These are phyloP conservation scores for Ceratosolen solmsi DNA, from an alignment of 1,140 invertebrate genomes.

Conservation along the genomic window DNA sequence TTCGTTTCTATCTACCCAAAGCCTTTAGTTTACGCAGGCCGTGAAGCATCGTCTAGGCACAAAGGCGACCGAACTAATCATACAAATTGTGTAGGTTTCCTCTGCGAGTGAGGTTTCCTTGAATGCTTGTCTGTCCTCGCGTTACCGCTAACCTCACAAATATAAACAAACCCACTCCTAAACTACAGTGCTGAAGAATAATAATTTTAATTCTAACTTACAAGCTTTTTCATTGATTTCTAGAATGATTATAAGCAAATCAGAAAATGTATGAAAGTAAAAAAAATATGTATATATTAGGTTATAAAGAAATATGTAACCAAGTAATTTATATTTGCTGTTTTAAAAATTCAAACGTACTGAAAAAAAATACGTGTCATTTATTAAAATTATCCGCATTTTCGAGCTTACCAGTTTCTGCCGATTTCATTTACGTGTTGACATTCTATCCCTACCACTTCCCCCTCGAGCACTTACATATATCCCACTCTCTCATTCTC, in stretches of 20 bases:
- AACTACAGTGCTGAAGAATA: conserved; percentile 56
- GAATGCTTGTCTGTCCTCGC: background rate
- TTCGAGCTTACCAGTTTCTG: no score
- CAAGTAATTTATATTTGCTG: background rate
- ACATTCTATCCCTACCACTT: no score
- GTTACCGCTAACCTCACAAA: conserved; percentile 28
- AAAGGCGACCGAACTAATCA: conserved; percentile 49
- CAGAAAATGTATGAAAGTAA: no score
- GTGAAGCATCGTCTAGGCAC: background rate
- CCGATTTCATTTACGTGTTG: no score
- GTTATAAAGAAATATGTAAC: no score
- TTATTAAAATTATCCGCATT: no score
- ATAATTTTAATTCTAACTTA: no score
- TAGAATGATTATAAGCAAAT: no score
- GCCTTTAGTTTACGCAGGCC: background rate
- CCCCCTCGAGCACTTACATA: no score
- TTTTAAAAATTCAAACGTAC: conserved; percentile 42
- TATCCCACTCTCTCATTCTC: conserved; percentile 30
- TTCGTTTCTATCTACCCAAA: background rate
- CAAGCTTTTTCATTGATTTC: no score
- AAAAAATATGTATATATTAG: no score
- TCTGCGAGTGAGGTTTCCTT: background rate
- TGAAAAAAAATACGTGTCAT: conserved; percentile 13
- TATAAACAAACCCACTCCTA: conserved; percentile 60
- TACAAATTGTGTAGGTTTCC: conserved; percentile 47